Conservation (phyloP, 2,113 vertebrate species). For the Monarcha castaneiventris region DNA sequence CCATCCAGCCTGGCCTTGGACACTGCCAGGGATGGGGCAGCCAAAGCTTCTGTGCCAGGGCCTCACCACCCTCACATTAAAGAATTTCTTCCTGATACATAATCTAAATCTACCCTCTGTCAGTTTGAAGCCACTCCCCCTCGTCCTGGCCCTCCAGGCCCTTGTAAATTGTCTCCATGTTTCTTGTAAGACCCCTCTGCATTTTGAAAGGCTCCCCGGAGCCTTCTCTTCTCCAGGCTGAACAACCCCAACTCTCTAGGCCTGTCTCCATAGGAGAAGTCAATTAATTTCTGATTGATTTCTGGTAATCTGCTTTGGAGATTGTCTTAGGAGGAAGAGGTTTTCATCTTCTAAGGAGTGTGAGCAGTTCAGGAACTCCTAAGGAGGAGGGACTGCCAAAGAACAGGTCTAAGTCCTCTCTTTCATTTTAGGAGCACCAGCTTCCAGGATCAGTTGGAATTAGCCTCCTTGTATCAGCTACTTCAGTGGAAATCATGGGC, state of each 20-base stretch:
- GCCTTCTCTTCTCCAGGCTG: not conserved
- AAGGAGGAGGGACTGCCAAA: not conserved
- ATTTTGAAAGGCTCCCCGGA: not conserved
- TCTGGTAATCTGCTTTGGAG: not conserved
- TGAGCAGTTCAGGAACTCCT: not conserved
- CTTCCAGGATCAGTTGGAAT: not conserved
- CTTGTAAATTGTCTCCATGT: not conserved
- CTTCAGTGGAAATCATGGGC: not conserved
- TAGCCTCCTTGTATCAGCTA: not conserved
- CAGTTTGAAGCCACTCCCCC: not conserved
- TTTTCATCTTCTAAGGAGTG: not conserved
- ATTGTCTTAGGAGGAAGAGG: not conserved
- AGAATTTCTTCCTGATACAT: not conserved
- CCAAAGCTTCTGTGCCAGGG: not conserved
- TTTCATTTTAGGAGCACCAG: not conserved
- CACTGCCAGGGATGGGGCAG: not conserved
- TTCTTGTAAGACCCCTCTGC: not conserved
- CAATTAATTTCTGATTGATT: not conserved
- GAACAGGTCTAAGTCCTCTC: not conserved
- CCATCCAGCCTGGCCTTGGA: rapidly evolving
- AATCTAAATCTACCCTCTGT: not conserved
- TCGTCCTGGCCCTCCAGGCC: not conserved
- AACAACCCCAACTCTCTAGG: not conserved
- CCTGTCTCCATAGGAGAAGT: not conserved
- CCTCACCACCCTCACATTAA: not conserved